These are phyloP conservation scores for Trachythela sp. DNA, from an alignment of 64 coral and sea anemone species.

Conservation along the genomic window DNA sequence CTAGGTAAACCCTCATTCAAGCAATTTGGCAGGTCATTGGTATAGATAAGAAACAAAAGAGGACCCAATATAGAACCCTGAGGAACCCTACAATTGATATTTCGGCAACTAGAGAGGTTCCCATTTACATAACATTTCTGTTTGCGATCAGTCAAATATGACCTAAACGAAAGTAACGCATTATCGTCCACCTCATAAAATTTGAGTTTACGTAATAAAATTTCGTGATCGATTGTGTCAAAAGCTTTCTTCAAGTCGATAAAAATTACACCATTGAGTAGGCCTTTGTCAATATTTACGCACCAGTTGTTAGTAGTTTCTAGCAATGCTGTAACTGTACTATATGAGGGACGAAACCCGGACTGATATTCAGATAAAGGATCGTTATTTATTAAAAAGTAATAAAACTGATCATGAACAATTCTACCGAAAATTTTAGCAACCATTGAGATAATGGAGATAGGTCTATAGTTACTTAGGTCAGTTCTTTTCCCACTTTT, in stretches of 20 bases:
- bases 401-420: constrained; percentile 27
- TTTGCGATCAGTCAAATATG: constrained; percentile 22
- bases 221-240: no score
- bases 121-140: constrained; percentile 22
- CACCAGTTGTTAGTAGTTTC: constrained; percentile 34
- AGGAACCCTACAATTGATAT: neutral
- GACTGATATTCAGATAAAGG: constrained; percentile 16
- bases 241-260: constrained; percentile 39
- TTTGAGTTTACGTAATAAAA: neutral
- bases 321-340: no score
- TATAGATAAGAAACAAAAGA: neutral
- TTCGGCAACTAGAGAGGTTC: neutral
- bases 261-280: constrained; percentile 44
- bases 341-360: no score
- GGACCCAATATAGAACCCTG: neutral
- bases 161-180: constrained; percentile 12
- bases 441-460: no score
- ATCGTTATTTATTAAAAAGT: constrained; percentile 31
- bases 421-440: no score
- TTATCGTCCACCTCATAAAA: neutral
- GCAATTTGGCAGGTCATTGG: no score
- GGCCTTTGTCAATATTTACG: constrained; percentile 39
- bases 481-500: no score
- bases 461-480: no score
- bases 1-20: no score